A percentile compares a stretch with the other conserved stretches of the same genome.
Conservation (phyloP, 2,888 invertebrate species). For the Archips xylosteana region DNA sequence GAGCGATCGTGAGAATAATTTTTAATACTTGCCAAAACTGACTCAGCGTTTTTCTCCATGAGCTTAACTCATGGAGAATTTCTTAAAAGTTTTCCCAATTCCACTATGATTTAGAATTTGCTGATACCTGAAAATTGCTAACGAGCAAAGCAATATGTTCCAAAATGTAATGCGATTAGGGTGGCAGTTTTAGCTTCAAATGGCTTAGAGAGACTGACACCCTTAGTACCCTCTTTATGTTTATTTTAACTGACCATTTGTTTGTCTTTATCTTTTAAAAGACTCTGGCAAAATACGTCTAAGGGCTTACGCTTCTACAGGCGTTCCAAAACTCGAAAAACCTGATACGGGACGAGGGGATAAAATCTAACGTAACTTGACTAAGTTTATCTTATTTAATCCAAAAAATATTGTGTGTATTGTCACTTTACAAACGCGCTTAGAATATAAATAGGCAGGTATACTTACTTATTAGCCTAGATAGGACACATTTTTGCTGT, state of each 20-base stretch:
- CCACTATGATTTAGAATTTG: background rate
- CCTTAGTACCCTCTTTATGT: background rate
- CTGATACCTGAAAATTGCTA: background rate
- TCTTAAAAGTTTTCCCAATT: slow-evolving; percentile 5
- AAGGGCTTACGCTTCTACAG: too few species aligned
- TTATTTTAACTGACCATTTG: background rate
- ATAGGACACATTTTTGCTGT: too few species aligned
- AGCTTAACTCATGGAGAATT: slow-evolving; percentile 1
- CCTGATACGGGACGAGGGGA: too few species aligned
- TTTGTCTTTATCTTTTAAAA: background rate
- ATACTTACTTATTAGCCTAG: too few species aligned
- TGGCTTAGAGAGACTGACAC: background rate
- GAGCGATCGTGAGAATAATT: slow-evolving; percentile 4
- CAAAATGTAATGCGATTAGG: background rate
- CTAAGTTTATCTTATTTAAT: too few species aligned
- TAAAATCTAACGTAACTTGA: too few species aligned
- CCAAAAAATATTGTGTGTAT: too few species aligned
- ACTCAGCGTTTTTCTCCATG: slow-evolving; percentile 17
- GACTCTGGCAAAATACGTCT: too few species aligned
- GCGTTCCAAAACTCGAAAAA: too few species aligned
- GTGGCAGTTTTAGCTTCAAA: background rate
- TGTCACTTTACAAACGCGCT: too few species aligned
- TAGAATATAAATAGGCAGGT: too few species aligned
- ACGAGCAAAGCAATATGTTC: background rate
- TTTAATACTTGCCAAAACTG: slow-evolving; percentile 24